Conservation (phyloP, 1,140 invertebrate species). For the Arctopsyche grandis region DNA sequence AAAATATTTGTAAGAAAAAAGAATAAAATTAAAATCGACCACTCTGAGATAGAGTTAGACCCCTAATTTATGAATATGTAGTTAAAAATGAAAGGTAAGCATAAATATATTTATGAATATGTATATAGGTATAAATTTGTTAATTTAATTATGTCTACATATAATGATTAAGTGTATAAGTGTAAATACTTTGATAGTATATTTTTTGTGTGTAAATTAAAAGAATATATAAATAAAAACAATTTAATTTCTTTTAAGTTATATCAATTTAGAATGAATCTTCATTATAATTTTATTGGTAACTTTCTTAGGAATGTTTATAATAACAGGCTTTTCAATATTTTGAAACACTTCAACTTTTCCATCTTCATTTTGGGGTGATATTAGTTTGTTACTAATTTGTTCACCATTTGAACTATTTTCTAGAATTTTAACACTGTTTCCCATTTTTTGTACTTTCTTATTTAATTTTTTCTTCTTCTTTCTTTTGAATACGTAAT, state of each 20-base stretch:
- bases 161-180: too few relatives aligned
- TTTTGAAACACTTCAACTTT: slow-evolving; percentile 38
- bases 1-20: slow-evolving; percentile 27
- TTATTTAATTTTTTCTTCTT: slow-evolving; percentile 13
- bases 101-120: too few relatives aligned
- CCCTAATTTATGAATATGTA: too few relatives aligned
- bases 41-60: background rate
- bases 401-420: background rate
- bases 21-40: background rate
- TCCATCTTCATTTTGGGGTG: slow-evolving; percentile 1
- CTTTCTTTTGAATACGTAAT: slow-evolving; percentile 51
- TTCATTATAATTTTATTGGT: slow-evolving; percentile 49
- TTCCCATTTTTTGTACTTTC: background rate
- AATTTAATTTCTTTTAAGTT: background rate
- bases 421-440: background rate
- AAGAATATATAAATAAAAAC: too few relatives aligned
- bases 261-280: slow-evolving; percentile 42
- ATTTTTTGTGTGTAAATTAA: too few relatives aligned
- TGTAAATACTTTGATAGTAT: too few relatives aligned
- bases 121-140: too few relatives aligned
- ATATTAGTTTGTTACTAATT: background rate
- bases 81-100: too few relatives aligned
- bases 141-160: too few relatives aligned
- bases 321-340: slow-evolving; percentile 39
- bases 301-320: slow-evolving; percentile 33